Evolutionary conservation across 2,113 vertebrate species (phyloP), one percentile per base, ranked within the genome.

Genomic region (Bubalus kerabau): DNA sequence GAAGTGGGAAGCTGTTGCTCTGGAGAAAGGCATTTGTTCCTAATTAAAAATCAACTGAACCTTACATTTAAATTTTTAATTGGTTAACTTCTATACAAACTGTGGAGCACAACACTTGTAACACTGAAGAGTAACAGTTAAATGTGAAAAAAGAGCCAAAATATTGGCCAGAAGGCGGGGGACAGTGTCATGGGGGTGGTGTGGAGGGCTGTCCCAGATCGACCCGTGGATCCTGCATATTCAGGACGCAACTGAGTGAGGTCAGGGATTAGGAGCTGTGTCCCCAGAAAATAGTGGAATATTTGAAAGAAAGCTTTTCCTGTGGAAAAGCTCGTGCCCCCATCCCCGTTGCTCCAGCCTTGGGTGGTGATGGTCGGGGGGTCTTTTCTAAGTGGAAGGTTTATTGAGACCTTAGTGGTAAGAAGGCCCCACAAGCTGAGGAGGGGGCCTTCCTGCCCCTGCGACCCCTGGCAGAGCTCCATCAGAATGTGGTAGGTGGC

Each of bases 31-130:
- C 14, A 15, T 57, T 94, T 48, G 40, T 62, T 62, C 56, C 57
- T 17, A 84, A 92, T 87, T 32, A 94, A 83, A 90, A 67, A 88
- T 57, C 81, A 84, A 52, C 28, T 19, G 52, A 74, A 54, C 36
- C 71, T 94, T 64, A 36, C 21, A 60, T 54, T 94, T 78, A 74
- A 83, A 83, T 43, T 14, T 67, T 56, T 62, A 46, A 36, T 30
- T 60, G 43, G n/a, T 46, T 84, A 36, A 40, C 28, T 32, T 83
- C 32, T 40, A 10, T 57, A 43, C 78, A 85, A 95, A 43, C 24
- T 48, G 92, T 82, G 50, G 43, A 67, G 12, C 52, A 91, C 43
- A 59, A 28, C 48, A 50, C 36, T 26, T 85, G 60, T 36, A 36
- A 82, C 59, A 7, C 2, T 80, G 74, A 10, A 6, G 56, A 28